Evolutionary conservation across 64 coral and sea anemone species (phyloP), one percentile per base, ranked within the genome.

Genomic region (Catalaphyllia jardinei): DNA sequence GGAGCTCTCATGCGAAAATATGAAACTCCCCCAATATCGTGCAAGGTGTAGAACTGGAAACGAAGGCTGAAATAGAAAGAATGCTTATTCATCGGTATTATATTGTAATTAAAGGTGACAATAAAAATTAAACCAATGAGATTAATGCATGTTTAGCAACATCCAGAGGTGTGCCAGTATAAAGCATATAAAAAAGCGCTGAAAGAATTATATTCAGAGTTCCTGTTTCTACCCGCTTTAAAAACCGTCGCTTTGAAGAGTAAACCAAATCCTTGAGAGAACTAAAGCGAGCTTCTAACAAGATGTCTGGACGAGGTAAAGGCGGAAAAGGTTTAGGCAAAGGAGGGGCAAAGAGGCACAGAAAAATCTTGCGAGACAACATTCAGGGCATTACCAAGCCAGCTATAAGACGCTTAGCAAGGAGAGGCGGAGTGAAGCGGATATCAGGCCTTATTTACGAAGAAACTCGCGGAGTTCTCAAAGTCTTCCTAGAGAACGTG

Each of bases 401-500:
- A 27, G 90, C 90, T 24, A 92, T 92, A 35, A 73, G 90, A 86
- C 90, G 90, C 29, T 80, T 92, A 46, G 81, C 90, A 49, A 64
- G 90, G 38, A 42, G 81, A 73, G 81, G 90, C 30, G 90, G 90
- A 14, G 90, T 92, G 57, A 92, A 92, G 82, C 31, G 90, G 24
- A 92, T 92, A 35, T 92, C 90, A 52, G 90, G 90, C 20, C 82
- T 92, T 16, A 92, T 92, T 83, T 92, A 92, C 42, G 89, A 86
- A 92, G 81, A 92, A 60, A 92, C 90, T 4, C 81, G 90, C 29
- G 90, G 90, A 73, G 90, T 92, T 42, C 90, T 92, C 22, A 86
- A 92, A 38, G 90, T 92, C 50, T 92, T 86, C 74, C 33, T 86
- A 1, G 89, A 92, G 28, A 92, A 92, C 38, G 90, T 92, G 13